Conservation (phyloP, 2,113 vertebrate genomes). For the Lasiurus cinereus region DNA sequence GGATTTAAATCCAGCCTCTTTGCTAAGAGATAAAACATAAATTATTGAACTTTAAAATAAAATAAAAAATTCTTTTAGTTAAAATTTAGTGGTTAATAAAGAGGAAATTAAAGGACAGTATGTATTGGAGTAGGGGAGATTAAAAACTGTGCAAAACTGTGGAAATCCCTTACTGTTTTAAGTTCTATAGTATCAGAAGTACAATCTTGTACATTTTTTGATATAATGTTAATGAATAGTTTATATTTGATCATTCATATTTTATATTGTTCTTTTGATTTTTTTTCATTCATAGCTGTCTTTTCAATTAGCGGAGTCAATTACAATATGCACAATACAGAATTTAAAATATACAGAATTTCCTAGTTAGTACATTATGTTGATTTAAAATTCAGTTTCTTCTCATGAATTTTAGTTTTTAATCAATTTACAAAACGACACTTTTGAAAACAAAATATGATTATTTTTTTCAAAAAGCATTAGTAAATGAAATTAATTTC, state of each 20-base stretch:
- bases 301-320: background rate
- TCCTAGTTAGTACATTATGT: background rate
- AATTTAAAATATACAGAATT: background rate
- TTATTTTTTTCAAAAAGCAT: background rate
- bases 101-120: background rate
- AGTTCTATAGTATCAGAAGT: background rate
- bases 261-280: background rate
- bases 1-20: constrained; percentile 42
- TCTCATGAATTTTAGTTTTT: background rate
- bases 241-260: constrained; percentile 28
- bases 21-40: constrained; percentile 39
- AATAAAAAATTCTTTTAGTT: background rate
- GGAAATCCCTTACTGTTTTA: constrained; percentile 1
- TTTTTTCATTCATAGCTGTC: background rate
- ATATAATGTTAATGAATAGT: constrained; percentile 22
- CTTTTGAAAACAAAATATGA: background rate
- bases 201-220: background rate
- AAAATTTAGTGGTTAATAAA: background rate
- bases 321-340: background rate
- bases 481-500: background rate
- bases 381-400: background rate
- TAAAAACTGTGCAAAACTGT: background rate
- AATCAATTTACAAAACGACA: background rate
- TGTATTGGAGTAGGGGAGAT: constrained; percentile 24
- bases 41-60: constrained; percentile 25